Base-by-base conservation (phyloP, 2,113 vertebrate species). In the Eonycteris spelaea region DNA sequence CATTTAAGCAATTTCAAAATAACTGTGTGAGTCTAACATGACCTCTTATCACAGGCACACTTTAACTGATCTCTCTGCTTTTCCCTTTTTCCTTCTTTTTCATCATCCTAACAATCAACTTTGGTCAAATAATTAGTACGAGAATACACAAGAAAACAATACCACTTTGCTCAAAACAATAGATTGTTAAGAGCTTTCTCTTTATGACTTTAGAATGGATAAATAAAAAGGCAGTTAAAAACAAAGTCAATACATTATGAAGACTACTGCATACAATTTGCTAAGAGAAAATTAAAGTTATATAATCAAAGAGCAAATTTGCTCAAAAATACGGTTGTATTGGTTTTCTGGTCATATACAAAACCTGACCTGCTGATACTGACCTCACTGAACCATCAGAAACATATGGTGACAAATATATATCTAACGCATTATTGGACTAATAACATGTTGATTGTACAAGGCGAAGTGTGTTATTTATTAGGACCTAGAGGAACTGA, bases 11-110 rank as follows among this genome's bases (percentile, higher is more conserved):
- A 11, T 0, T 40, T 26, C 8, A 10, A 3, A 18, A 11, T 6
- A 13, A n/a, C n/a, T 8, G 0, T 1, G 0, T 30, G 30, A 40
- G 35, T 67, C 15, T 55, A 5, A 9, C 1, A 9, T 7, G 22
- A 45, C 3, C 4, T 38, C 48, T 55, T 40, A 33, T 21, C 71
- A 33, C 2, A n/a, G 7, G 22, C 3, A 19, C 4, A 13, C 3
- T 6, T 28, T 6, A 7, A 7, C 40, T 12, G 45, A 0, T 7
- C 28, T 35, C 6, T 30, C 40, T 74, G 4, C 48, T 74, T 48
- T 38, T 90, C 35, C 10, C 67, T 33, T 21, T 43, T 84, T 30
- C 7, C 10, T 38, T 57, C 53, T 24, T 89, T 74, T 40, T 45
- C 35, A 26, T 63, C 15, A 30, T 57, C 10, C 28, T 7, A 13